Evolutionary conservation across 2,888 invertebrate species (phyloP).

Genomic region (Lasioglossum leucozonium): DNA sequence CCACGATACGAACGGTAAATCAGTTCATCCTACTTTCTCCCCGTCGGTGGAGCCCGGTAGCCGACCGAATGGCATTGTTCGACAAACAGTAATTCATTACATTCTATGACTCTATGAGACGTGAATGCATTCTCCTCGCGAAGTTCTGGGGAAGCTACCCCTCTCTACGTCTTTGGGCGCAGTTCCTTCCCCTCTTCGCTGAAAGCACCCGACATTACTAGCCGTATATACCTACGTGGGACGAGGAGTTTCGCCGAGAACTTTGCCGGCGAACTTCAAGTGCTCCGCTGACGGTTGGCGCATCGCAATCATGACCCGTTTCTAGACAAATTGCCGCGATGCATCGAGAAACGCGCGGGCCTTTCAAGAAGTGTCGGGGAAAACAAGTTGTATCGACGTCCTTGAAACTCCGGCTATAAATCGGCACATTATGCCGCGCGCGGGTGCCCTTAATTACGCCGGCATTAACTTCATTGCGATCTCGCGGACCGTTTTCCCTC

Average conservation of each 20-base stretch:
- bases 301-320: constrained; percentile 72
- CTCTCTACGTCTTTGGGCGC: constrained; percentile 61
- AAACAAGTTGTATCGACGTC: constrained; percentile 49
- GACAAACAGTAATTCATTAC: constrained; percentile 80
- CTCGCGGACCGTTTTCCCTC: not conserved
- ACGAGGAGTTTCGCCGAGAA: constrained; percentile 61
- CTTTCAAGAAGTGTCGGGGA: constrained; percentile 35
- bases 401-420: constrained; percentile 48
- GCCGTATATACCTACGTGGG: constrained; percentile 24
- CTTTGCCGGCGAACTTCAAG: constrained; percentile 70
- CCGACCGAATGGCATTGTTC: constrained; percentile 75
- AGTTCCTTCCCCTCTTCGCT: constrained; percentile 40
- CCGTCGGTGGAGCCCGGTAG: constrained; percentile 54
- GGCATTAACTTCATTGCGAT: constrained; percentile 10
- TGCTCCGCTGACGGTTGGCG: constrained; percentile 65
- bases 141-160: constrained; percentile 56
- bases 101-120: constrained; percentile 76
- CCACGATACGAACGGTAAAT: constrained; percentile 73
- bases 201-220: constrained; percentile 47
- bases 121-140: constrained; percentile 69
- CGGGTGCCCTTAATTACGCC: constrained; percentile 15
- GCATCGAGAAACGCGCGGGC: constrained; percentile 46
- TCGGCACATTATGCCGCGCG: constrained; percentile 1
- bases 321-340: constrained; percentile 66
- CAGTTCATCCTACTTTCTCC: constrained; percentile 71